A percentile compares a stretch with the other conserved stretches of the same genome.
Evolutionary conservation across 2,113 vertebrate genomes (phyloP).

Genomic region (Gymnocephalus cernua): DNA sequence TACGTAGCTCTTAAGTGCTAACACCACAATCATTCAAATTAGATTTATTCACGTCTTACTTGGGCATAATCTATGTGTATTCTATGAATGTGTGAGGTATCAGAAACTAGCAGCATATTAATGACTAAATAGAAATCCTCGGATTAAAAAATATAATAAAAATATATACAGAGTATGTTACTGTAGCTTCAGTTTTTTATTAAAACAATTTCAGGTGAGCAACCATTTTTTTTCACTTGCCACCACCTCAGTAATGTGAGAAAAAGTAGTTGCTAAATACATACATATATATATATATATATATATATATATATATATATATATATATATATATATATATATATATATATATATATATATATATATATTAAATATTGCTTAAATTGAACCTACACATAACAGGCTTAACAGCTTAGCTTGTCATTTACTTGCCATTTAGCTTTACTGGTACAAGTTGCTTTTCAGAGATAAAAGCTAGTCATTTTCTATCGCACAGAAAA

Average conservation of each 20-base stretch:
- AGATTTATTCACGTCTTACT: neutral
- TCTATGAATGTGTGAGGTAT: neutral
- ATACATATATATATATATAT: neutral
- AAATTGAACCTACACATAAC: constrained; percentile 27
- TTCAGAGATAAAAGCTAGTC: constrained; percentile 21
- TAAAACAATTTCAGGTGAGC: neutral
- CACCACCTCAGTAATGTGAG: neutral
- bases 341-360: neutral
- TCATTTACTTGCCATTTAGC: constrained; percentile 29
- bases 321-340: neutral
- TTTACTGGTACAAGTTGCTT: constrained; percentile 26
- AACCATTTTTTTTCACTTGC: neutral
- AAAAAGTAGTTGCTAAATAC: constrained; percentile 10
- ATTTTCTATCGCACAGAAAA: neutral
- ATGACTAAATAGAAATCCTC: too few species aligned
- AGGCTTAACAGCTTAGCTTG: constrained; percentile 33
- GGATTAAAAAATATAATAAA: too few species aligned
- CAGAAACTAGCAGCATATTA: neutral
- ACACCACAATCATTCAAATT: neutral
- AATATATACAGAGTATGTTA: too few species aligned
- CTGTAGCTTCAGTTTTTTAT: neutral
- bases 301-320: neutral
- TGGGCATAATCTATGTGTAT: neutral
- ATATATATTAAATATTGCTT: neutral
- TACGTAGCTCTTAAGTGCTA: constrained; percentile 1